A percentile compares a stretch with the other conserved stretches of the same genome.
These are phyloP conservation scores for Luscinia luscinia DNA, from an alignment of 2,797 vertebrate genomes.

Conservation along the genomic window DNA sequence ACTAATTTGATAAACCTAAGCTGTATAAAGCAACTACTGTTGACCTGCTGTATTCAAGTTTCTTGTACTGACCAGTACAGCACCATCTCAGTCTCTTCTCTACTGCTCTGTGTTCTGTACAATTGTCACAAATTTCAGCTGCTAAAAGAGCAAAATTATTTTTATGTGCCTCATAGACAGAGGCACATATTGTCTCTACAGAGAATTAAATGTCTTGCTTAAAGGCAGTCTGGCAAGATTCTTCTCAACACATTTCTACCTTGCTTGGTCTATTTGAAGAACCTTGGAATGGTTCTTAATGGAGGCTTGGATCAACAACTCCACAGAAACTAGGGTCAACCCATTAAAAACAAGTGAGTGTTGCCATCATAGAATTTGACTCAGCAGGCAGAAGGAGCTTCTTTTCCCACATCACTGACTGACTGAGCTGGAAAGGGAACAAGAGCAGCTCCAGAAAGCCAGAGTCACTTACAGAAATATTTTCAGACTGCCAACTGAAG, in stretches of 20 bases:
- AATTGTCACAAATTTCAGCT: background rate
- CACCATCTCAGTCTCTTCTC: background rate
- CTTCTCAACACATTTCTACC: background rate
- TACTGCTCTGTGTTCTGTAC: background rate
- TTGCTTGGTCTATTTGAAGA: background rate
- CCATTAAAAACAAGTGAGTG: fast-evolving
- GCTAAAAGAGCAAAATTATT: background rate
- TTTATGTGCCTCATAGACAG: fast-evolving
- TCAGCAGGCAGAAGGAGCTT: background rate
- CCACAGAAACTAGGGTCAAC: background rate
- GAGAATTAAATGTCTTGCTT: background rate
- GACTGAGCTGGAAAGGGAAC: background rate
- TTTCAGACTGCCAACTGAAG: conserved; percentile 2
- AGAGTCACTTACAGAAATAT: background rate
- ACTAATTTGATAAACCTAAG: background rate
- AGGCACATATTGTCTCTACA: background rate
- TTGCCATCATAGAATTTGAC: background rate
- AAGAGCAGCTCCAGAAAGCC: background rate
- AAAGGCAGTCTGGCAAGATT: background rate
- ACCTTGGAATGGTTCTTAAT: background rate
- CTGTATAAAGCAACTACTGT: fast-evolving
- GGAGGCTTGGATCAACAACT: background rate
- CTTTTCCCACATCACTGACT: background rate
- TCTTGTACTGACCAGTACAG: background rate
- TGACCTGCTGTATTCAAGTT: background rate